A percentile compares a stretch with the other conserved stretches of the same genome.
Conservation (phyloP, 35 echinoderm and acorn worm genomes). For the Eucidaris tribuloides region DNA sequence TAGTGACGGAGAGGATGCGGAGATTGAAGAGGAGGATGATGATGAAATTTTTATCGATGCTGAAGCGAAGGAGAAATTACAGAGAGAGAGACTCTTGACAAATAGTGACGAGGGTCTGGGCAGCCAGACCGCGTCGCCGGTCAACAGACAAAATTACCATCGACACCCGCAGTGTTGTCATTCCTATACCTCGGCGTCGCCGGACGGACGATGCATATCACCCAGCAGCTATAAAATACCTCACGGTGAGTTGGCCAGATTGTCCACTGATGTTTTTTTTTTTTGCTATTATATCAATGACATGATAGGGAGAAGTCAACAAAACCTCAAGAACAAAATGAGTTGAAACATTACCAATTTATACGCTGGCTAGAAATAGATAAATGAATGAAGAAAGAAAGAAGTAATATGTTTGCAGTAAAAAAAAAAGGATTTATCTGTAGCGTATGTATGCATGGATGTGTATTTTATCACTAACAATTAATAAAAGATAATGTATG, state of each 20-base stretch:
- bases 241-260: constrained; percentile 23
- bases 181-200: constrained; percentile 30
- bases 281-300: too few species aligned
- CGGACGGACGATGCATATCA: constrained; percentile 10
- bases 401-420: too few species aligned
- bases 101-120: constrained; percentile 22
- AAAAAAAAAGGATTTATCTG: too few species aligned
- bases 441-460: too few species aligned
- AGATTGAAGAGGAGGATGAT: constrained; percentile 9
- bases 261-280: too few species aligned
- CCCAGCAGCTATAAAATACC: constrained; percentile 27
- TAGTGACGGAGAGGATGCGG: constrained; percentile 2
- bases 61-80: constrained; percentile 1
- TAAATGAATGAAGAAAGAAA: too few species aligned
- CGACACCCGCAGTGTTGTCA: constrained; percentile 9
- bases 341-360: too few species aligned
- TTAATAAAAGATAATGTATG: too few species aligned
- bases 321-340: too few species aligned
- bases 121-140: constrained; percentile 17
- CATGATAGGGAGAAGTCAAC: too few species aligned
- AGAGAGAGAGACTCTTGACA: constrained; percentile 17
- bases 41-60: constrained; percentile 13
- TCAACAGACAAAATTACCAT: constrained; percentile 11
- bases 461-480: too few species aligned
- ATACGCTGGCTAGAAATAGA: too few species aligned